These are phyloP conservation scores for Steinernema hermaphroditum DNA, from an alignment of 2,888 invertebrate species.

Conservation along the genomic window DNA sequence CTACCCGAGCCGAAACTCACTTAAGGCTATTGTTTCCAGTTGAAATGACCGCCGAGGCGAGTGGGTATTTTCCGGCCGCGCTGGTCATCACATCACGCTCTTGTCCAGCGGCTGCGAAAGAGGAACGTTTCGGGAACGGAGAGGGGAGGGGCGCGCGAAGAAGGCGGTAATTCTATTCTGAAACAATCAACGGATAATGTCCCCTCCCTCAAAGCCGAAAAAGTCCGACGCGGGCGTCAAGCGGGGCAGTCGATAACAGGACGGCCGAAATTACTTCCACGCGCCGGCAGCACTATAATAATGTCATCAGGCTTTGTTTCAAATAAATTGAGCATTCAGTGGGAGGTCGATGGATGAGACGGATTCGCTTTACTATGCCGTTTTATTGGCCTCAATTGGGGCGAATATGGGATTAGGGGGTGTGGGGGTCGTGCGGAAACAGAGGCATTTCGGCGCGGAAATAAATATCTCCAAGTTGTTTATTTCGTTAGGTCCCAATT, in stretches of 20 bases:
- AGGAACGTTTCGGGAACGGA: background rate
- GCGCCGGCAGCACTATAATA: background rate
- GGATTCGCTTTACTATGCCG: too few species aligned
- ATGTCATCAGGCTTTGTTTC: slow-evolving; percentile 25
- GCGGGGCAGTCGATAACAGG: slow-evolving; percentile 12
- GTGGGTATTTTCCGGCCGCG: background rate
- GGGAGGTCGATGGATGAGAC: too few species aligned
- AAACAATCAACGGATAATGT: slow-evolving; percentile 18
- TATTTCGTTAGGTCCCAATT: background rate
- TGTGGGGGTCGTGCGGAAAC: too few species aligned
- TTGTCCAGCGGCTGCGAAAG: background rate
- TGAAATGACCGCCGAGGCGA: background rate
- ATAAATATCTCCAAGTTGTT: background rate
- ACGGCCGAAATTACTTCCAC: slow-evolving; percentile 14
- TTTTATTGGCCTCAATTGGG: too few species aligned
- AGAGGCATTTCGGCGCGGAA: too few species aligned
- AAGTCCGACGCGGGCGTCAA: background rate
- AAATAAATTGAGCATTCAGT: slow-evolving; percentile 11
- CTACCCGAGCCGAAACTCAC: too few species aligned
- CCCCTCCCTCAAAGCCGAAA: background rate
- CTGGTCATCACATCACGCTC: slow-evolving; percentile 9
- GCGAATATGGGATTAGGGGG: too few species aligned
- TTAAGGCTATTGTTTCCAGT: background rate
- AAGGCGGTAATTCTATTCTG: slow-evolving; percentile 14
- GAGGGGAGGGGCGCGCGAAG: background rate